These are phyloP conservation scores for Phenganax marumi DNA, from an alignment of 92 coral and sea anemone species.

Conservation along the genomic window DNA sequence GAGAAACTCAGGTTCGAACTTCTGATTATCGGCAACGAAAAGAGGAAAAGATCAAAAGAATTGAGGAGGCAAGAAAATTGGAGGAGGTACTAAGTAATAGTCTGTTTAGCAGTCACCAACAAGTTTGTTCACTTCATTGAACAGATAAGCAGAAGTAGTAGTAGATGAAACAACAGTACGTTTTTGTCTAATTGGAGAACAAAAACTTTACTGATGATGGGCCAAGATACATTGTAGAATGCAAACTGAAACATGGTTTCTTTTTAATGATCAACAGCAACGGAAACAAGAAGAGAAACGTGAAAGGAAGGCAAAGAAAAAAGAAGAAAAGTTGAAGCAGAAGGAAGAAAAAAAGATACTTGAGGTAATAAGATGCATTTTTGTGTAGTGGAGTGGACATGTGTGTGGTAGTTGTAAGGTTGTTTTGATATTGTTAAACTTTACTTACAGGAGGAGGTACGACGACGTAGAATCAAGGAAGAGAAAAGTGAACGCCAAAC, in stretches of 20 bases:
- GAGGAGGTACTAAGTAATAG: conserved; percentile 12
- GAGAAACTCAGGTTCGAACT: conserved; percentile 37
- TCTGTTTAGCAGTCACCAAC: background rate
- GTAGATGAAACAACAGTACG: too few relatives aligned
- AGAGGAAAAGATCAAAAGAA: conserved; percentile 40
- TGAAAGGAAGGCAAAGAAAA: conserved; percentile 84
- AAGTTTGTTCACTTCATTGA: too few relatives aligned
- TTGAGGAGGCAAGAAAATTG: conserved; percentile 42
- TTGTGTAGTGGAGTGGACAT: background rate
- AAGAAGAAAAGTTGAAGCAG: conserved; percentile 80
- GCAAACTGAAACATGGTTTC: background rate
- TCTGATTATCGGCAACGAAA: conserved; percentile 36
- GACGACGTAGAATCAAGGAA: conserved; percentile 31
- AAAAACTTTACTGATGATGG: too few relatives aligned
- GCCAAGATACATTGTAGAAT: too few relatives aligned
- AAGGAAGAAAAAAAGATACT: conserved; percentile 86
- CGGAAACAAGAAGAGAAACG: conserved; percentile 89
- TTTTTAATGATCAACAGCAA: conserved; percentile 52
- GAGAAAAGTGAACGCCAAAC: conserved; percentile 26
- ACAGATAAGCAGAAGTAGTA: too few relatives aligned
- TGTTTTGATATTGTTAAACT: background rate
- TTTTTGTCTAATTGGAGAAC: too few relatives aligned
- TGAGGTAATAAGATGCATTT: conserved; percentile 56
- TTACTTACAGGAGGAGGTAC: conserved; percentile 30
- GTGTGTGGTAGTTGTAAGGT: background rate